Evolutionary conservation across 2,797 vertebrate species (phyloP), one percentile per base, ranked within the genome.

Genomic region (Rhynchotus rufescens): DNA sequence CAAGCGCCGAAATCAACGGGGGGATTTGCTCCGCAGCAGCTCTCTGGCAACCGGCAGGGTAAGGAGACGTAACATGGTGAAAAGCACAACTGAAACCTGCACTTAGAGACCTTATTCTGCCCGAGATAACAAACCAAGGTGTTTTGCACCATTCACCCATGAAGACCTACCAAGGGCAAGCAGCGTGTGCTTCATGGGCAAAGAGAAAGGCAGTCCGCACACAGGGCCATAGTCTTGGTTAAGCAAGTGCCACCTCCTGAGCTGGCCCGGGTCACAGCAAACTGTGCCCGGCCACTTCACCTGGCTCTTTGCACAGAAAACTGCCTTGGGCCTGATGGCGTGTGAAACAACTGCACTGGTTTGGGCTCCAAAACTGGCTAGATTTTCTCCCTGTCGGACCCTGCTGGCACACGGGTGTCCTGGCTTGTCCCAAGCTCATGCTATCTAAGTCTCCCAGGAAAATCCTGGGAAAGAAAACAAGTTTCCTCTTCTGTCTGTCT

Each of bases 401-500:
- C 36, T 36, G 36, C 36, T 36, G 36, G 36, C 9, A 10, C 36
- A 36, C 36, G 36, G 36, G 36, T 36, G 36, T 36, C 36, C 36
- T 36, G 36, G 36, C 36, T 36, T 36, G 36, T 10, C 36, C 36
- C 36, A 90, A 91, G 11, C 32, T 85, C 34, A 62, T 2, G 17
- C 36, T 86, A 78, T 36, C 36, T 12, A 94, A 92, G 12, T 25
- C 28, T 72, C 86, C 66, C 68, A 59, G 56, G 59, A 92, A 96
- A 94, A 84, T 15, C 73, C 14, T 73, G 42, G 82, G 45, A 75
- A 83, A 92, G 61, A 79, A 81, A 83, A 4, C 36, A 71, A 80
- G 82, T 81, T 67, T 92, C 56, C 62, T 73, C 67, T 88, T 75
- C 73, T 90, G 87, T 92, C 77, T 93, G 38, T 69, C 61, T 69